Evolutionary conservation across 2,888 invertebrate species (phyloP).

Genomic region (Eurytoma californica): DNA sequence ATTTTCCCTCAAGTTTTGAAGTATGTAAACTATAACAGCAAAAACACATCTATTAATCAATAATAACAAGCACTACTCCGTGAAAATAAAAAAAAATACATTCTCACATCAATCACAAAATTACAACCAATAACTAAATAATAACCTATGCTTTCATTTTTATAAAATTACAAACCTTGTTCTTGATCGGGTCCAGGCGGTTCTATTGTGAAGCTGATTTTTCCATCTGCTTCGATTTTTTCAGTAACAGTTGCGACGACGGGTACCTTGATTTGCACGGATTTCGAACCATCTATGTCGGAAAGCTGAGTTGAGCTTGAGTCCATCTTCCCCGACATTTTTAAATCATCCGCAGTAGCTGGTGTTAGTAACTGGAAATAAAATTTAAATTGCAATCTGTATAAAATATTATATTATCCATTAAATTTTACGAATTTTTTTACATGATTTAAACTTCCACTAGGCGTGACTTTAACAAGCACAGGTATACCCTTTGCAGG

Average conservation of each 20-base stretch:
- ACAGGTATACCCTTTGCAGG: constrained; percentile 82
- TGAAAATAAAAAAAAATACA: background rate
- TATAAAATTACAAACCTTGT: constrained; percentile 63
- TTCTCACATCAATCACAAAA: background rate
- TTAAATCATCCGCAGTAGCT: constrained; percentile 83
- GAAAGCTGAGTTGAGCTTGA: constrained; percentile 64
- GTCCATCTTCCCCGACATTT: constrained; percentile 80
- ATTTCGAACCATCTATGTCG: constrained; percentile 71
- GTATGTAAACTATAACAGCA: constrained; percentile 54
- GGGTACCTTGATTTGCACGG: constrained; percentile 79
- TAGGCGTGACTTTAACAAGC: constrained; percentile 79
- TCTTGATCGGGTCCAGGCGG: constrained; percentile 74
- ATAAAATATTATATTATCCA: background rate
- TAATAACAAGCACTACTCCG: background rate
- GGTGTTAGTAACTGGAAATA: constrained; percentile 80
- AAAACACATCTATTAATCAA: constrained; percentile 39
- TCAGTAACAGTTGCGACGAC: constrained; percentile 80
- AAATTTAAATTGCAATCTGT: constrained; percentile 8
- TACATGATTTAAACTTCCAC: constrained; percentile 73
- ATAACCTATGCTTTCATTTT: background rate
- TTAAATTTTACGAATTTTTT: background rate
- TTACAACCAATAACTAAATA: background rate
- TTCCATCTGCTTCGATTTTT: constrained; percentile 76
- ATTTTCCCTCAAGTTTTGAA: constrained; percentile 47
- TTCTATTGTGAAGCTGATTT: constrained; percentile 77